Base-by-base conservation (phyloP, 2,888 invertebrate genomes). In the Rapana venosa region DNA sequence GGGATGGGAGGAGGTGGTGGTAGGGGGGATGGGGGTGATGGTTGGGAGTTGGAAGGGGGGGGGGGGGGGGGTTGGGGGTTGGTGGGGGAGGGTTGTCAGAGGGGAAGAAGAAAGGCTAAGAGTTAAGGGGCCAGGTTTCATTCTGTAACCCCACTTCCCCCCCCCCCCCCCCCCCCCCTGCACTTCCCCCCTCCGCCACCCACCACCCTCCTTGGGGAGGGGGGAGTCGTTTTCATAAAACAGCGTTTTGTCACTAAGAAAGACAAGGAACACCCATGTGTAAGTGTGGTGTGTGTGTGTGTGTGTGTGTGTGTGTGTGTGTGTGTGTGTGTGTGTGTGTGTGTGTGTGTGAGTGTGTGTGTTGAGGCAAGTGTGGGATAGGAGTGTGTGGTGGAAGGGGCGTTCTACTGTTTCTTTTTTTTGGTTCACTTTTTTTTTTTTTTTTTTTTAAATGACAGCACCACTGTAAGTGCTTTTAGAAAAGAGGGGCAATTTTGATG, bases 281-380 rank as follows among this genome's bases (percentile, higher is more conserved):
- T n/a, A 26, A 11, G 56, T 79, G 79, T 79, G 30, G 30, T 79
- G 79, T 79, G 79, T 79, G 79, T 79, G 79, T 79, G 79, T 35
- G 56, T 56, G 56, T 56, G 84, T 35, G 56, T 56, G 79, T 79
- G 79, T 79, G 79, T 79, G 79, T 84, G 84, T 84, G 84, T 84
- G 84, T 56, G 56, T 84, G 84, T 84, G 47, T 47, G 84, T 84
- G 84, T 56, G 84, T 84, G 36, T 56, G 84, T 84, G 84, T 84
- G 35, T 32, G 2, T 20, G 1, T 32, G 58, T 84, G 56, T 86
- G 11, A 5, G 56, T 32, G n/a, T 86, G 20, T 30, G 4, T 26
- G 56, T 8, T 22, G n/a, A n/a, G n/a, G n/a, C n/a, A n/a, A 6
- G 56, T 84, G 47, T 47, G 8, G 47, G 4, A 47, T 2, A 8